Conservation (phyloP, 2,797 vertebrate genomes). For the Sebastes flavidus region DNA sequence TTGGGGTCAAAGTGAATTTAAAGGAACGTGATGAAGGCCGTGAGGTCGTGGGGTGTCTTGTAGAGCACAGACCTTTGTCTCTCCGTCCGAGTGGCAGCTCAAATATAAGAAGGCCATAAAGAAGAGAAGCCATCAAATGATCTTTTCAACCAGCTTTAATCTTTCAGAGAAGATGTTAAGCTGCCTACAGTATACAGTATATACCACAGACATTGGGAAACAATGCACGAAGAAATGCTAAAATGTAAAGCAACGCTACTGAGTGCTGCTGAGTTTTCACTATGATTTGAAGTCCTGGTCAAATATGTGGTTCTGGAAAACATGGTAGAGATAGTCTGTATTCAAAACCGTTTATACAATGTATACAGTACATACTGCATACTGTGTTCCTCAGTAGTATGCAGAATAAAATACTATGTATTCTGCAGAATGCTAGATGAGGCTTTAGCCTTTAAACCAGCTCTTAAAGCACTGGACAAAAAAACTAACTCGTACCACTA, state of each 20-base stretch:
- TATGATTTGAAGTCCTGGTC: neutral
- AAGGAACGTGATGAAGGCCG: conserved; percentile 66
- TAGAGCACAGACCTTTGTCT: conserved; percentile 64
- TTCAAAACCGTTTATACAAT: no score
- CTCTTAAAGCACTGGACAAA: no score
- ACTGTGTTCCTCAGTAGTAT: no score
- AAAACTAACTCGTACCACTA: no score
- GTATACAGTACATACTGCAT: no score
- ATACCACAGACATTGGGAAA: neutral
- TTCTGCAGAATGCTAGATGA: no score
- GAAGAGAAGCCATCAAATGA: conserved; percentile 26
- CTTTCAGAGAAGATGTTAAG: conserved; percentile 1
- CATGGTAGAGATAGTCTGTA: neutral
- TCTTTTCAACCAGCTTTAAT: conserved; percentile 21
- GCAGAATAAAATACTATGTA: no score
- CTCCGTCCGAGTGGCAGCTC: conserved; percentile 43
- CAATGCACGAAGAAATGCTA: neutral
- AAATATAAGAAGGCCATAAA: conserved; percentile 36
- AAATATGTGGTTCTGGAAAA: neutral
- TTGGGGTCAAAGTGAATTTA: conserved; percentile 76
- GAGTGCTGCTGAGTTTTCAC: neutral
- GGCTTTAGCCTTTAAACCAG: no score
- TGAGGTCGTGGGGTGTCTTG: conserved; percentile 67
- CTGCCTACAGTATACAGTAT: no score
- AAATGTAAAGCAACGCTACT: neutral